These are phyloP conservation scores for Distichodus sexfasciatus DNA, from an alignment of 2,797 vertebrate species.

Conservation along the genomic window DNA sequence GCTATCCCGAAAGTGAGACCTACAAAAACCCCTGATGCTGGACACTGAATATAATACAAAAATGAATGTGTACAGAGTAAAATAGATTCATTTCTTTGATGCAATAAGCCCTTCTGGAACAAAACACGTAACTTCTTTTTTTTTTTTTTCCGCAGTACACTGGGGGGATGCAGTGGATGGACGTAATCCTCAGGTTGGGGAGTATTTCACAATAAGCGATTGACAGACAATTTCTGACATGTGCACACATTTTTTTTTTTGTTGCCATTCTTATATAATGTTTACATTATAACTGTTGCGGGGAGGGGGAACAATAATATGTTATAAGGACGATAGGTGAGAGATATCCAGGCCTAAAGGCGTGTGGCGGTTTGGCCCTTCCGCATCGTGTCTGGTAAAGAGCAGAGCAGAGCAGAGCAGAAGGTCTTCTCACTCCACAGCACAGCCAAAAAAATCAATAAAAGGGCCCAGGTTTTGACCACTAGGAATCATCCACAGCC, in stretches of 20 bases:
- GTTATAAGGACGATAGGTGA: too few relatives aligned
- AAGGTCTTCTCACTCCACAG: not conserved
- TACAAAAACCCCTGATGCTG: conserved; percentile 51
- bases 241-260: conserved; percentile 49
- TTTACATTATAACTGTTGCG: conserved; percentile 46
- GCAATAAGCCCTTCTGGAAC: conserved; percentile 77
- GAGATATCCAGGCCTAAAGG: conserved; percentile 4
- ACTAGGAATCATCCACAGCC: not conserved
- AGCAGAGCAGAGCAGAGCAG: not conserved
- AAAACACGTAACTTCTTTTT: conserved; percentile 42
- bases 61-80: conserved; percentile 60
- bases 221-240: conserved; percentile 20
- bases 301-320: conserved; percentile 33
- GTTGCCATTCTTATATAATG: conserved; percentile 51
- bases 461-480: too few relatives aligned
- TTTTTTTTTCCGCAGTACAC: not conserved
- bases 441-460: not conserved
- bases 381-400: not conserved
- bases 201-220: not conserved
- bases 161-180: not conserved
- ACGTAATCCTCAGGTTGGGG: not conserved
- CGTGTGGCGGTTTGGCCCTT: not conserved
- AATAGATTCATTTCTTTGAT: conserved; percentile 58
- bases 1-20: conserved; percentile 63
- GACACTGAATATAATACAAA: conserved; percentile 52